These are phyloP conservation scores for Gila robusta DNA, from an alignment of 2,797 vertebrate genomes.

Conservation along the genomic window DNA sequence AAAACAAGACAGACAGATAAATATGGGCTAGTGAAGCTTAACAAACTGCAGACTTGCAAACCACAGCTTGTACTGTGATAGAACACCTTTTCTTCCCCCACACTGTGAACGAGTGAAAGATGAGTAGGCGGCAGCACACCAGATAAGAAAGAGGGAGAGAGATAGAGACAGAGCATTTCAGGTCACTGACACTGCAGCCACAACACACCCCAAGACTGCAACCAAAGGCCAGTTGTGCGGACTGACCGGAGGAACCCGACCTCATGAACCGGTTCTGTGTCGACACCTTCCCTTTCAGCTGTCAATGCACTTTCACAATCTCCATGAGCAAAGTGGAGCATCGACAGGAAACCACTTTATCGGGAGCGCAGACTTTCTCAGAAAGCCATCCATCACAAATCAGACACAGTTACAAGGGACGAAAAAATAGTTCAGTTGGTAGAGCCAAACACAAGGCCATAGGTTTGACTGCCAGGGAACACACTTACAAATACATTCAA, in stretches of 20 bases:
- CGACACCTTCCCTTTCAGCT: constrained; percentile 66
- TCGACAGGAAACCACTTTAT: constrained; percentile 81
- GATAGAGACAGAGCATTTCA: constrained; percentile 45
- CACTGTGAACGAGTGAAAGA: constrained; percentile 60
- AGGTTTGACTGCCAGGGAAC: not conserved
- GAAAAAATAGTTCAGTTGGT: not conserved
- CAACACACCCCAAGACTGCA: constrained; percentile 61
- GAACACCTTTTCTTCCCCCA: constrained; percentile 60
- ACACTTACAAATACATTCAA: not conserved
- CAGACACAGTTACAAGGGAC: constrained; percentile 47
- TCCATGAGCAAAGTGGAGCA: constrained; percentile 71
- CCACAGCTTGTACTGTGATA: constrained; percentile 55
- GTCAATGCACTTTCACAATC: constrained; percentile 66
- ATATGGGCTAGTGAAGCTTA: constrained; percentile 14
- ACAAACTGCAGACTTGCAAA: constrained; percentile 61
- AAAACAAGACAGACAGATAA: constrained; percentile 28
- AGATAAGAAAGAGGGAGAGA: constrained; percentile 54
- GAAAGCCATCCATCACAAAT: constrained; percentile 50
- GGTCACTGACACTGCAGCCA: constrained; percentile 73
- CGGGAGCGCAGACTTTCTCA: constrained; percentile 68
- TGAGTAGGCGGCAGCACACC: constrained; percentile 55
- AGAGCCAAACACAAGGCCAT: not conserved
- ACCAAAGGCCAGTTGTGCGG: constrained; percentile 52
- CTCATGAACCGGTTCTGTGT: constrained; percentile 51
- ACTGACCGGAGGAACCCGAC: constrained; percentile 38